Conservation (phyloP, 1,140 invertebrate genomes). For the Zophobas morio region DNA sequence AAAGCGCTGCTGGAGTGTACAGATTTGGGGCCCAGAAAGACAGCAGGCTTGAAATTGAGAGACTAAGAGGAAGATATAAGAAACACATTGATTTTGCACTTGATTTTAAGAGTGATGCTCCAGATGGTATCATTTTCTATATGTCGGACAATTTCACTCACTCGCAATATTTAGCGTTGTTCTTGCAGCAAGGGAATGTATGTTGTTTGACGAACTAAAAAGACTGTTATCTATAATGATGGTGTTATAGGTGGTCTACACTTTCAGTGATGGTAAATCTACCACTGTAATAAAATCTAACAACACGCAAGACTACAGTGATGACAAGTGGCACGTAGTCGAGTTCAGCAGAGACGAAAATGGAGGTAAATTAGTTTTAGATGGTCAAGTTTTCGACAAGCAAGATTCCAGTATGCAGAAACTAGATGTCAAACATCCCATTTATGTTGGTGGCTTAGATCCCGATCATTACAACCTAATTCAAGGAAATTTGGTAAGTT, state of each 20-base stretch:
- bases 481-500: constrained; percentile 65
- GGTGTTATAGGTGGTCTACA: constrained; percentile 74
- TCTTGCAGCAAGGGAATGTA: constrained; percentile 85
- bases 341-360: constrained; percentile 73
- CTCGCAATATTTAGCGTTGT: constrained; percentile 83
- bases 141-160: constrained; percentile 72
- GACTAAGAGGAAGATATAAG: constrained; percentile 74
- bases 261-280: constrained; percentile 83
- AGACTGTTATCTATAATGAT: background rate
- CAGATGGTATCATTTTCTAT: constrained; percentile 89
- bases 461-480: constrained; percentile 59
- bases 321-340: constrained; percentile 90
- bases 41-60: constrained; percentile 82
- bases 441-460: constrained; percentile 83
- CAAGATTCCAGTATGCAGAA: constrained; percentile 72
- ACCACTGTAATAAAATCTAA: constrained; percentile 73
- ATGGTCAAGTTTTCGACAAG: constrained; percentile 71
- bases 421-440: constrained; percentile 79
- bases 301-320: constrained; percentile 75
- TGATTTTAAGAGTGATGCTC: constrained; percentile 83
- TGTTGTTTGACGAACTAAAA: constrained; percentile 51
- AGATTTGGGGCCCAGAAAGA: constrained; percentile 66
- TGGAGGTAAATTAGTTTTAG: constrained; percentile 78
- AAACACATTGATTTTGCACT: constrained; percentile 84
- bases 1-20: constrained; percentile 49